These are phyloP conservation scores for Strix aluco DNA, from an alignment of 2,113 vertebrate species.

Conservation along the genomic window DNA sequence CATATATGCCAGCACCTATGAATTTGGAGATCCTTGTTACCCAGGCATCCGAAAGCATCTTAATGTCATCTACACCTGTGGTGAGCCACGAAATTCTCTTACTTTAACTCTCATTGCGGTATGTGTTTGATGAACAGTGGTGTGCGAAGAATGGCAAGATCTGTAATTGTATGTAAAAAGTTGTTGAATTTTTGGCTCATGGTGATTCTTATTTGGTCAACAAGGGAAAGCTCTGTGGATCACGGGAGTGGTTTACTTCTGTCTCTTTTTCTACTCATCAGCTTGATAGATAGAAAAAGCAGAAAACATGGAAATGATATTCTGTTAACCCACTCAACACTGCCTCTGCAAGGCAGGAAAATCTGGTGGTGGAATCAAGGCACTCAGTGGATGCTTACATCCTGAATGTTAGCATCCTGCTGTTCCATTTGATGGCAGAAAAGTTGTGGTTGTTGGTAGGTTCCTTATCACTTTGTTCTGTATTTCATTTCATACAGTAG, in stretches of 20 bases:
- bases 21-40: conserved; percentile 91
- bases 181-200: not conserved
- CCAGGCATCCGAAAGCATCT: conserved; percentile 88
- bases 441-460: not conserved
- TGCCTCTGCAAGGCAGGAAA: not conserved
- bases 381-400: not conserved
- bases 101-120: not conserved
- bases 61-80: conserved; percentile 90
- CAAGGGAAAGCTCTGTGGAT: not conserved
- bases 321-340: not conserved
- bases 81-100: conserved; percentile 70
- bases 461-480: not conserved
- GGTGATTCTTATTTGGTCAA: not conserved
- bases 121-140: not conserved
- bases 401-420: not conserved
- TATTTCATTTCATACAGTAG: not conserved
- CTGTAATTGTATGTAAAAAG: not conserved
- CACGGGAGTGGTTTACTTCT: not conserved
- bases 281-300: not conserved
- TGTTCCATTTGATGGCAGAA: not conserved
- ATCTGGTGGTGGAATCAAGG: not conserved
- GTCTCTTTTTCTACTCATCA: not conserved
- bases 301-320: not conserved
- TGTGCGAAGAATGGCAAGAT: not conserved
- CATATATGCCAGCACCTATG: conserved; percentile 82